phyloP scores from a whole-genome alignment of 2,888 invertebrate species.

The Diabrotica balteata region DNA sequence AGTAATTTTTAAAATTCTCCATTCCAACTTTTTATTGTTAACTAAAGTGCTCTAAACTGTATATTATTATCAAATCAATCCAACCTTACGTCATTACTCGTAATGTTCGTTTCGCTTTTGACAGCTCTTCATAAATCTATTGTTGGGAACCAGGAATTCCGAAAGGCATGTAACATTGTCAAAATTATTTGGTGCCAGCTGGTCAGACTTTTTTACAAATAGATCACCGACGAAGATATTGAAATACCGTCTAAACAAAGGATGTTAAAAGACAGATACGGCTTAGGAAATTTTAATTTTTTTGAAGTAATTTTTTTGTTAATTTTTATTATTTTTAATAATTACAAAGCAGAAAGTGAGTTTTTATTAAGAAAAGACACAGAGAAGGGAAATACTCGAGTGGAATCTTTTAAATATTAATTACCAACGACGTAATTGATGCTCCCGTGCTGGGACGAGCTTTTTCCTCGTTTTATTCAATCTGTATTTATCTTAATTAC shows the following conservation, averaged over 20 bases:
- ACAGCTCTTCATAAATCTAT: constrained; percentile 15
- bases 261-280: constrained; percentile 21
- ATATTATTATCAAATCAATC: neutral
- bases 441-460: neutral
- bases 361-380: too few relatives aligned
- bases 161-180: constrained; percentile 14
- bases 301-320: neutral
- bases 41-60: too few relatives aligned
- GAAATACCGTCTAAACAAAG: constrained; percentile 35
- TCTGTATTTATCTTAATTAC: too few relatives aligned
- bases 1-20: too few relatives aligned
- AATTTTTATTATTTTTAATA: too few relatives aligned
- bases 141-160: constrained; percentile 11
- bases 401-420: too few relatives aligned
- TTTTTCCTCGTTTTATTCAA: too few relatives aligned
- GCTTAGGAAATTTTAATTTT: neutral
- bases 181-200: constrained; percentile 10
- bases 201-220: constrained; percentile 9
- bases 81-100: neutral
- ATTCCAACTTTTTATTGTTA: too few relatives aligned
- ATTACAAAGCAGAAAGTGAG: too few relatives aligned
- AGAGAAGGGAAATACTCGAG: too few relatives aligned
- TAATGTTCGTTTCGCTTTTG: constrained; percentile 1
- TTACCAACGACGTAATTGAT: neutral
- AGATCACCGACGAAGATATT: constrained; percentile 32